Percentiles rank a stretch among this genome's conserved stretches.
Conservation (phyloP, 2,888 invertebrate species). For the Diachrysia chrysitis region DNA sequence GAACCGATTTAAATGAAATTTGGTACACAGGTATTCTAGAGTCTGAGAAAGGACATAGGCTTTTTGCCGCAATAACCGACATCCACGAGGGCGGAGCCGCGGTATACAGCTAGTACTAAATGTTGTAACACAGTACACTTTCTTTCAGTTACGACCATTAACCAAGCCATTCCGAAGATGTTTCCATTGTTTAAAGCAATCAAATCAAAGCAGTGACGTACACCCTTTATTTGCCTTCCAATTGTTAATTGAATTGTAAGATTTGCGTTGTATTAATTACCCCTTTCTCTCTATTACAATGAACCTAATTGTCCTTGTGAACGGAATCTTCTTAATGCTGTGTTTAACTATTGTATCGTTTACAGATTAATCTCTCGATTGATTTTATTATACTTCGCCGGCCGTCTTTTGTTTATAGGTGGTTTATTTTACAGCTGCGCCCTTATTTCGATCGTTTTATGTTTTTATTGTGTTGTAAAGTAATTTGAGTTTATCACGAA, state of each 20-base stretch:
- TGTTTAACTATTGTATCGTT: constrained; percentile 47
- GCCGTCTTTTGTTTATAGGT: constrained; percentile 23
- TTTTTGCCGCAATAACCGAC: too few relatives aligned
- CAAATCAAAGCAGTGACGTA: constrained; percentile 32
- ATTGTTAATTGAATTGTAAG: constrained; percentile 55
- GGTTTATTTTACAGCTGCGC: constrained; percentile 30
- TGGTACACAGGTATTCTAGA: too few relatives aligned
- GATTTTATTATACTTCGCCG: constrained; percentile 37
- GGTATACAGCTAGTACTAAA: too few relatives aligned
- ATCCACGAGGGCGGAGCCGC: too few relatives aligned
- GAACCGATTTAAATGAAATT: too few relatives aligned
- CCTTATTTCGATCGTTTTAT: constrained; percentile 11
- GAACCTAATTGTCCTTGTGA: constrained; percentile 47
- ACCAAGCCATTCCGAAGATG: constrained; percentile 23
- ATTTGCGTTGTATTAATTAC: constrained; percentile 53
- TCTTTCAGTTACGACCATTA: constrained; percentile 27
- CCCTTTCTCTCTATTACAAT: constrained; percentile 42
- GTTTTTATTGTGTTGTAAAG: neutral
- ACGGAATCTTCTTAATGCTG: constrained; percentile 32
- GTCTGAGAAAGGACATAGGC: too few relatives aligned
- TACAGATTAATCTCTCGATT: constrained; percentile 32
- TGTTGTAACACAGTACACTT: too few relatives aligned
- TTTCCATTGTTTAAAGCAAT: constrained; percentile 20
- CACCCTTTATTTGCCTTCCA: constrained; percentile 43
- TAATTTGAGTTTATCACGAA: neutral